Evolutionary conservation across 2,113 vertebrate species (phyloP).

Genomic region (Solea senegalensis): DNA sequence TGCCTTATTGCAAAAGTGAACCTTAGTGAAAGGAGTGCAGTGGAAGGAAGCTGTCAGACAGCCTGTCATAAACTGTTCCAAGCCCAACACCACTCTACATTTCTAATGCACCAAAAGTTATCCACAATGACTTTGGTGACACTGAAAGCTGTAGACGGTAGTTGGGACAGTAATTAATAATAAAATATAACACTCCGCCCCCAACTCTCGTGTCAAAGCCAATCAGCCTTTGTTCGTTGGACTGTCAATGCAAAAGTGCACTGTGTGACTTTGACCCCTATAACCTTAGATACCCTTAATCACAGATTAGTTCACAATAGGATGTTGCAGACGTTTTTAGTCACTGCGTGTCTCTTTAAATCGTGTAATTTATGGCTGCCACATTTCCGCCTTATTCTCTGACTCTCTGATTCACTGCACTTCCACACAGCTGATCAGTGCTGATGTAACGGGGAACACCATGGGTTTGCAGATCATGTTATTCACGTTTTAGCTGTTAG

Average conservation of each 20-base stretch:
- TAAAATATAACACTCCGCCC: constrained; percentile 35
- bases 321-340: neutral
- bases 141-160: constrained; percentile 39
- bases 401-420: constrained; percentile 21
- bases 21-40: constrained; percentile 66
- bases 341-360: neutral
- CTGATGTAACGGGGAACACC: constrained; percentile 70
- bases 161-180: constrained; percentile 58
- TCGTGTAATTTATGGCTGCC: neutral
- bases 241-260: constrained; percentile 19
- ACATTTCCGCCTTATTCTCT: constrained; percentile 9
- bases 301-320: too few species aligned
- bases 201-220: constrained; percentile 17
- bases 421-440: constrained; percentile 62
- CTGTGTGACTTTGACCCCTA: constrained; percentile 36
- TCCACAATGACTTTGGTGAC: constrained; percentile 64
- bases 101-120: constrained; percentile 69
- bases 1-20: constrained; percentile 60
- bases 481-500: constrained; percentile 75
- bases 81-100: constrained; percentile 50
- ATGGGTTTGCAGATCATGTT: constrained; percentile 63
- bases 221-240: constrained; percentile 52
- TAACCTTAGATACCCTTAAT: constrained; percentile 15
- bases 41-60: constrained; percentile 71
- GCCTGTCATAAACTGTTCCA: constrained; percentile 78